A percentile compares a stretch with the other conserved stretches of the same genome.
Evolutionary conservation across 23 tunicate species (phyloP).

Genomic region (Styela clava): DNA sequence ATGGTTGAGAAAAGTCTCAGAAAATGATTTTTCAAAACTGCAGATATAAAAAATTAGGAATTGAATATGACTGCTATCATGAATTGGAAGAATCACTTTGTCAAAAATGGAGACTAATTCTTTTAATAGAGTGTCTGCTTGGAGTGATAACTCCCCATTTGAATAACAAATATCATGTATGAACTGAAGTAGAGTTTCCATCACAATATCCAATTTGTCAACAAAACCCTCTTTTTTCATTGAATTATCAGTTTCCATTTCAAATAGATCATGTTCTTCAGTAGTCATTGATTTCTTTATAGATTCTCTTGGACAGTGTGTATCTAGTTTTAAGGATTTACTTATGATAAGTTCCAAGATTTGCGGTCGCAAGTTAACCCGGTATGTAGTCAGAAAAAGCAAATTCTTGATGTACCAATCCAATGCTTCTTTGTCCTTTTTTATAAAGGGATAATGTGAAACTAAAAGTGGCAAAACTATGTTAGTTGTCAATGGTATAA

Average conservation of each 20-base stretch:
- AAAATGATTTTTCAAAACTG: slow-evolving; percentile 48
- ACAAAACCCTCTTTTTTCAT: slow-evolving; percentile 30
- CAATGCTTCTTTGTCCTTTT: slow-evolving; percentile 29
- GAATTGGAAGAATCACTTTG: slow-evolving; percentile 44
- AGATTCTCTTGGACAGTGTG: not conserved
- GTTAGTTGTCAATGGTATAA: slow-evolving; percentile 42
- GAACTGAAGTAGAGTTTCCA: slow-evolving; percentile 42
- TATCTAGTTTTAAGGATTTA: slow-evolving; percentile 4
- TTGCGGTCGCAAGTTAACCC: slow-evolving; percentile 30
- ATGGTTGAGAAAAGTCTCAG: slow-evolving; percentile 30
- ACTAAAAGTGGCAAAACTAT: slow-evolving; percentile 1
- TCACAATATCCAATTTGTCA: slow-evolving; percentile 36
- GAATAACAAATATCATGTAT: slow-evolving; percentile 36
- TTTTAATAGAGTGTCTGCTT: slow-evolving; percentile 36
- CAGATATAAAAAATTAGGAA: slow-evolving; percentile 61
- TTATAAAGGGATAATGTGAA: slow-evolving; percentile 40
- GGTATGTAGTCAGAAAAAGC: slow-evolving; percentile 41
- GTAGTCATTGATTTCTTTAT: slow-evolving; percentile 16
- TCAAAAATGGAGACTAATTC: slow-evolving; percentile 56
- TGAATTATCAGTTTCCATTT: slow-evolving; percentile 27
- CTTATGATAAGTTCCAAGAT: slow-evolving; percentile 46
- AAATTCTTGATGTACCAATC: slow-evolving; percentile 50
- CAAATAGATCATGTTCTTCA: slow-evolving; percentile 37
- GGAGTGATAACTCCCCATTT: slow-evolving; percentile 35
- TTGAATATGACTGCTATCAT: slow-evolving; percentile 59